phyloP scores from a whole-genome alignment of 2,888 invertebrate species.

The Neoitamus cyanurus region DNA sequence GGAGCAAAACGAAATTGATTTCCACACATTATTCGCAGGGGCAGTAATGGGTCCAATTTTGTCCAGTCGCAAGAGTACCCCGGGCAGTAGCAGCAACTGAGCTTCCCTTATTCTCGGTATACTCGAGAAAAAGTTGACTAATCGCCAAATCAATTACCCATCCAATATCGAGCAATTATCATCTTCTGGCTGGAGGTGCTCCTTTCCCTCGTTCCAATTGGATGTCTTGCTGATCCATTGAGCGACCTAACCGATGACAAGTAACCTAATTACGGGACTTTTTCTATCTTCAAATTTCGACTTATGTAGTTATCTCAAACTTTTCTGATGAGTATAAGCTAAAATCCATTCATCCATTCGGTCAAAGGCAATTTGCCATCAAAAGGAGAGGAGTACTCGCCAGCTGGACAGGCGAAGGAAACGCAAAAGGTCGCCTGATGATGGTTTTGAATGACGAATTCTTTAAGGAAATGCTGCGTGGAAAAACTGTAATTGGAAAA shows the following conservation, averaged over 20 bases:
- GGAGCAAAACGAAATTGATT: neutral
- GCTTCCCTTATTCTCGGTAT: constrained; percentile 9
- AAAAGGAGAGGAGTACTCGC: neutral
- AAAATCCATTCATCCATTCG: constrained; percentile 12
- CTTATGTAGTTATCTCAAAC: constrained; percentile 38
- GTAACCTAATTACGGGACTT: constrained; percentile 43
- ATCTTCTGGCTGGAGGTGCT: constrained; percentile 21
- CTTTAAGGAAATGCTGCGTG: neutral
- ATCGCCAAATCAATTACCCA: constrained; percentile 45
- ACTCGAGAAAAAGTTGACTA: constrained; percentile 34
- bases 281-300: constrained; percentile 34
- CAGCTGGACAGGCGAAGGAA: neutral
- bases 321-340: constrained; percentile 43
- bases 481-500: constrained; percentile 1
- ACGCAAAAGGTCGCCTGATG: neutral
- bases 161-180: constrained; percentile 43
- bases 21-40: neutral
- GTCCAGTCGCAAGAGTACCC: neutral
- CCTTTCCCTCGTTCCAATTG: neutral
- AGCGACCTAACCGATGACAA: constrained; percentile 38
- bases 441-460: neutral
- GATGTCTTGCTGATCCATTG: constrained; percentile 21
- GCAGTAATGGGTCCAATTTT: neutral
- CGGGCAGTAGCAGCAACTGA: neutral
- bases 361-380: neutral